These are phyloP conservation scores for Tipula vernalis DNA, from an alignment of 2,888 invertebrate species.

Conservation along the genomic window DNA sequence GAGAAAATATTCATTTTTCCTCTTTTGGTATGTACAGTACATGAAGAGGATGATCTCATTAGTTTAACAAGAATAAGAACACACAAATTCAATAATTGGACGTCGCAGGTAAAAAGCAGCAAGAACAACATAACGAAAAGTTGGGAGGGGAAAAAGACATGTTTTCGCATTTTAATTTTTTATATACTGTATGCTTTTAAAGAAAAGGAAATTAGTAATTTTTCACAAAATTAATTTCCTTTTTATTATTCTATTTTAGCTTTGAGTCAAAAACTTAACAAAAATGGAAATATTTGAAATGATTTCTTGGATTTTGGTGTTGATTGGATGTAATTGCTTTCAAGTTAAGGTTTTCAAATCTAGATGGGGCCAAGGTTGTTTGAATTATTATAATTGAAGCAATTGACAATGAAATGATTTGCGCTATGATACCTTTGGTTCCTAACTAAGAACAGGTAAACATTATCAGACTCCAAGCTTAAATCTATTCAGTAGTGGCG, in stretches of 20 bases:
- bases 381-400: too few species aligned
- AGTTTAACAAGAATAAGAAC: neutral
- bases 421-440: too few species aligned
- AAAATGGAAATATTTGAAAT: neutral
- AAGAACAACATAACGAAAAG: neutral
- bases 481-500: too few species aligned
- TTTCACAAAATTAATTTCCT: neutral
- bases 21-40: neutral
- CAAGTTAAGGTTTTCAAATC: too few species aligned
- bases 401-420: too few species aligned
- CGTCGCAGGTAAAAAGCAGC: neutral
- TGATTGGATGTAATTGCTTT: neutral
- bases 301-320: neutral
- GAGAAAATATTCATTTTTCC: neutral
- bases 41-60: neutral
- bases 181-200: neutral
- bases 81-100: constrained; percentile 7
- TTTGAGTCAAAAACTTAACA: neutral
- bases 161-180: neutral
- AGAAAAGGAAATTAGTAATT: neutral
- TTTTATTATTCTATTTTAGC: neutral
- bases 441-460: too few species aligned
- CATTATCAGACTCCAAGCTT: too few species aligned
- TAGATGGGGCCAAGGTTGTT: too few species aligned
- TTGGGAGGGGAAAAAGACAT: neutral